Conservation (phyloP, 1,140 invertebrate genomes). For the Drosophila kepulauana region DNA sequence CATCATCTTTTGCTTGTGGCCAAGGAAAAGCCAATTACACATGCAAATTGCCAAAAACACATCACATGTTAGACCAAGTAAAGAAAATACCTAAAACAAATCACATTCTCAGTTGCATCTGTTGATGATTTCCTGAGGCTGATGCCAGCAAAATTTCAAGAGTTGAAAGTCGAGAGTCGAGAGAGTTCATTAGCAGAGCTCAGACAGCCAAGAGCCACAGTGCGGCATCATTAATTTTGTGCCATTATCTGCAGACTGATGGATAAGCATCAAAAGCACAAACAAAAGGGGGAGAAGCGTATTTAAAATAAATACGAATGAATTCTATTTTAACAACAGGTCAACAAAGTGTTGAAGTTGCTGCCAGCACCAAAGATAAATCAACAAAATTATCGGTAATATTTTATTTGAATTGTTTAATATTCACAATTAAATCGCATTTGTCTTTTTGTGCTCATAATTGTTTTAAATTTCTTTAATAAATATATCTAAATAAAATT, state of each 20-base stretch:
- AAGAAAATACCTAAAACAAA: neutral
- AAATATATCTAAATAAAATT: too few relatives aligned
- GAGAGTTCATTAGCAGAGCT: conserved; percentile 30
- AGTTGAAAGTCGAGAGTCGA: neutral
- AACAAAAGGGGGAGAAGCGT: conserved; percentile 4
- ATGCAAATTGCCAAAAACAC: conserved; percentile 56
- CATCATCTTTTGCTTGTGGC: conserved; percentile 22
- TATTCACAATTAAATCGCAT: too few relatives aligned
- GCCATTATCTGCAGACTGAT: conserved; percentile 16
- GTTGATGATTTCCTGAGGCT: conserved; percentile 18
- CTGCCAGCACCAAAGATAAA: neutral
- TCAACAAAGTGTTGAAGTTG: neutral
- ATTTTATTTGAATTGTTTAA: too few relatives aligned
- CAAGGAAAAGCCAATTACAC: conserved; percentile 52
- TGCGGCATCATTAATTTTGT: conserved; percentile 45
- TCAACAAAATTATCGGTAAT: too few relatives aligned
- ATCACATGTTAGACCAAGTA: neutral
- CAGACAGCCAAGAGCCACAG: neutral
- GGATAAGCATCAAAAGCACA: conserved; percentile 13
- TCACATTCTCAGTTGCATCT: conserved; percentile 21
- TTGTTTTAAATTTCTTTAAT: too few relatives aligned
- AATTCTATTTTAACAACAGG: neutral
- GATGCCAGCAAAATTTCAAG: neutral
- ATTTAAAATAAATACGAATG: neutral
- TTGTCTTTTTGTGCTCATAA: too few relatives aligned